These are phyloP conservation scores for Poecilia latipinna DNA, from an alignment of 2,113 vertebrate genomes.

Conservation along the genomic window DNA sequence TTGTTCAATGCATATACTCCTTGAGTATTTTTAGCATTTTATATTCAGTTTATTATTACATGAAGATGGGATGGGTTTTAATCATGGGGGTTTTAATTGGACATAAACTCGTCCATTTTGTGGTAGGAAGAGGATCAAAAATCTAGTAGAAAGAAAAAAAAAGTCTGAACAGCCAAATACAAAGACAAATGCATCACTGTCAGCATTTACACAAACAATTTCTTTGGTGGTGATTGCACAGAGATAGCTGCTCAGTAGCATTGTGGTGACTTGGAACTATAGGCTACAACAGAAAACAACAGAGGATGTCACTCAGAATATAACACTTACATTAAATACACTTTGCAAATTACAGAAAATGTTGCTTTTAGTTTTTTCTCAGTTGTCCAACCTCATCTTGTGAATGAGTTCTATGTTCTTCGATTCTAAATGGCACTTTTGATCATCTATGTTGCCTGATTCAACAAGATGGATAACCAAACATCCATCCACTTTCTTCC, in stretches of 20 bases:
- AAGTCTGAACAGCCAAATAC: conserved; percentile 24
- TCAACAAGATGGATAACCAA: not conserved
- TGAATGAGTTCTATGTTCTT: not conserved
- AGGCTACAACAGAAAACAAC: not conserved
- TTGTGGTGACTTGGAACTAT: conserved; percentile 30
- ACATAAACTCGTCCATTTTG: not conserved
- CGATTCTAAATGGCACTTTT: not conserved
- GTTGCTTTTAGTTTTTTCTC: not conserved
- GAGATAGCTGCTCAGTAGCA: conserved; percentile 8
- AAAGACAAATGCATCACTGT: conserved; percentile 29
- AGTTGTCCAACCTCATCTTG: not conserved
- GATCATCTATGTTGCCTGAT: not conserved
- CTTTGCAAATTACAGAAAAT: not conserved
- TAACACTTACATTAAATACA: not conserved
- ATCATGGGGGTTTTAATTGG: not conserved
- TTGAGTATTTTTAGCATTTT: not conserved
- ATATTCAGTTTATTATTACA: not conserved
- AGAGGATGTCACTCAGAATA: too few species aligned
- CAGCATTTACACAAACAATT: conserved; percentile 9
- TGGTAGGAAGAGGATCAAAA: not conserved
- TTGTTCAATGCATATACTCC: too few species aligned
- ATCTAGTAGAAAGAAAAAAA: not conserved
- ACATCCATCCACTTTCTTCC: too few species aligned
- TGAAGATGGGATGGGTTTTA: not conserved
- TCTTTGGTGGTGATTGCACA: not conserved